Evolutionary conservation across 2,797 vertebrate species (phyloP).

Genomic region (Poeciliopsis paucimaculata): DNA sequence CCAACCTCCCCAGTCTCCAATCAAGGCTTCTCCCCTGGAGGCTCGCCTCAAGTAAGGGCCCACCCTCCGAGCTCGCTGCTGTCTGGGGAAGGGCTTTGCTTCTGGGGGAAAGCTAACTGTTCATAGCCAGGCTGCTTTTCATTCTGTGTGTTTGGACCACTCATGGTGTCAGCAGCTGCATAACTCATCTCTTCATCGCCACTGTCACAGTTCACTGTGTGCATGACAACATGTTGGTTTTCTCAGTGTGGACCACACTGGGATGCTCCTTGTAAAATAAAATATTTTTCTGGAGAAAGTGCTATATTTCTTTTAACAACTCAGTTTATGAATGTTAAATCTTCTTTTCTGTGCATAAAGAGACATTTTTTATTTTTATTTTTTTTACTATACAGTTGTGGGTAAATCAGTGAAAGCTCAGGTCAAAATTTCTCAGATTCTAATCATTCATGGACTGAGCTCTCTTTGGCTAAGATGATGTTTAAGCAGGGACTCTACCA

Average conservation of each 20-base stretch:
- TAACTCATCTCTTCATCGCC: slow-evolving; percentile 61
- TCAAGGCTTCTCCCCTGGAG: slow-evolving; percentile 99
- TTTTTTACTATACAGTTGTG: not conserved
- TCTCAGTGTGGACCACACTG: slow-evolving; percentile 6
- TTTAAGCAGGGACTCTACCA: slow-evolving; percentile 24
- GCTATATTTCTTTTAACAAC: not conserved
- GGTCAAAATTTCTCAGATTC: not conserved
- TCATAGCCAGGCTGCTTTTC: slow-evolving; percentile 73
- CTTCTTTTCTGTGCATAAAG: not conserved
- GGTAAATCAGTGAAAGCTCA: not conserved
- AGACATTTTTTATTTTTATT: not conserved
- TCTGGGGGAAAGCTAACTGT: slow-evolving; percentile 62
- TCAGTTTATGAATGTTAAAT: not conserved
- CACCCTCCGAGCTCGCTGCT: slow-evolving; percentile 74
- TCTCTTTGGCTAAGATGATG: too few species aligned
- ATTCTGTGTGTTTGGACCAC: slow-evolving; percentile 61
- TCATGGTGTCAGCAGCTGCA: slow-evolving; percentile 64
- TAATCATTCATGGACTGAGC: not conserved
- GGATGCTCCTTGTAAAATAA: not conserved
- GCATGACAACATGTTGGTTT: slow-evolving; percentile 53
- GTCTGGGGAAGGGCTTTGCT: slow-evolving; percentile 71
- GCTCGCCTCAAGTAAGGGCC: slow-evolving; percentile 98
- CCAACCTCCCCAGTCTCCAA: slow-evolving; percentile 99
- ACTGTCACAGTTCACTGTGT: slow-evolving; percentile 59
- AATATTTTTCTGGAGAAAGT: not conserved